phyloP scores from a whole-genome alignment of 1,140 invertebrate genomes.

The Platyscapa corneri region DNA sequence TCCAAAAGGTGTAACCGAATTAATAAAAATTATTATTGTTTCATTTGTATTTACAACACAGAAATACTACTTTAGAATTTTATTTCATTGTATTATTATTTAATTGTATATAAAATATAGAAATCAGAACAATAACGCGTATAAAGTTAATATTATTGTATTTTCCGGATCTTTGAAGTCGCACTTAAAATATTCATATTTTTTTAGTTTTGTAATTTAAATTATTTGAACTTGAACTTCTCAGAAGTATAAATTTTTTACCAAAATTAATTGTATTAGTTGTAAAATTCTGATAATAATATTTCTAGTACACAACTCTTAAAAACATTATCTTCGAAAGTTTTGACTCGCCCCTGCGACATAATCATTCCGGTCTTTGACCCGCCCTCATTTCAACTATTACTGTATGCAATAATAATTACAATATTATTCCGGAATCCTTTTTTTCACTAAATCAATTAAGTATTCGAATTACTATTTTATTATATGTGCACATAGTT shows the following conservation, averaged over 20 bases:
- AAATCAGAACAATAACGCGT: too few species aligned
- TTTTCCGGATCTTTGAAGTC: too few species aligned
- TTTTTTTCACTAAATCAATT: not conserved
- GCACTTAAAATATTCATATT: too few species aligned
- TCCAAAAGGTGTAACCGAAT: too few species aligned
- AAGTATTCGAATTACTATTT: not conserved
- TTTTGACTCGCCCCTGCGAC: conserved; percentile 1
- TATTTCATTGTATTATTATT: too few species aligned
- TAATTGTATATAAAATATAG: too few species aligned
- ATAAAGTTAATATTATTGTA: too few species aligned
- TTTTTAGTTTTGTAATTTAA: not conserved
- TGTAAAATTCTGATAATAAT: not conserved
- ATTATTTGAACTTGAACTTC: not conserved
- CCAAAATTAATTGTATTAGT: not conserved
- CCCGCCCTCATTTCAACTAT: conserved; percentile 4
- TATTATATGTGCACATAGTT: not conserved
- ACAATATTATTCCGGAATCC: not conserved
- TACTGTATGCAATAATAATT: conserved; percentile 3
- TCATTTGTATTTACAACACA: too few species aligned
- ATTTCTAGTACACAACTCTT: not conserved
- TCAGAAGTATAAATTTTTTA: too few species aligned
- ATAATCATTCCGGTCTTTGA: conserved; percentile 9
- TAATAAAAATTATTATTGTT: too few species aligned
- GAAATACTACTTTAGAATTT: too few species aligned
- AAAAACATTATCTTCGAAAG: not conserved